Percentiles rank a stretch among this genome's conserved stretches.
Conservation (phyloP, 2,797 vertebrate genomes). For the Choloepus didactylus region DNA sequence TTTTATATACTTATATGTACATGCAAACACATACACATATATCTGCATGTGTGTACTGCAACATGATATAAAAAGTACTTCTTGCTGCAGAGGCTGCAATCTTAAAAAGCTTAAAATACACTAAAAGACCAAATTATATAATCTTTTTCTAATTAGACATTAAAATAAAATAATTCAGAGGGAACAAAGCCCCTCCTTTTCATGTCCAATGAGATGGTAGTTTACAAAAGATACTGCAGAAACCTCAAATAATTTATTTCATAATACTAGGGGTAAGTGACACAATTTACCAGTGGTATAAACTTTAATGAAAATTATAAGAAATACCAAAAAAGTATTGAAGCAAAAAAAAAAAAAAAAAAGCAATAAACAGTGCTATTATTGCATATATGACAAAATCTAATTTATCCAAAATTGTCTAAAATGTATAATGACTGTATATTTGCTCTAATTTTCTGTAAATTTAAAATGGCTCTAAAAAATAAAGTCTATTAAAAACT, state of each 20-base stretch:
- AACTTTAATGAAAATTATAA: constrained; percentile 53
- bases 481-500: too few species aligned
- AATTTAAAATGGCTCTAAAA: too few species aligned
- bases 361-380: background rate
- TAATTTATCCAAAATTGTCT: constrained; percentile 17
- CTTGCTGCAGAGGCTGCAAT: background rate
- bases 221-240: constrained; percentile 22
- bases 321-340: background rate
- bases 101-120: constrained; percentile 24
- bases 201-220: background rate
- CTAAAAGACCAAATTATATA: constrained; percentile 1
- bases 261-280: background rate
- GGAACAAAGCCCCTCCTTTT: background rate
- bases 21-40: background rate
- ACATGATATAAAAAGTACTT: background rate
- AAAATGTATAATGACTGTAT: background rate
- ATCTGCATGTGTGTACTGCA: background rate
- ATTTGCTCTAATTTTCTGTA: too few species aligned
- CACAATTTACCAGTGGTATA: constrained; percentile 22
- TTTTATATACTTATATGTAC: background rate
- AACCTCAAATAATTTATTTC: background rate
- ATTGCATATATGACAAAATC: constrained; percentile 22
- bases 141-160: constrained; percentile 4
- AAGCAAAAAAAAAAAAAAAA: background rate
- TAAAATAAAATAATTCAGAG: constrained; percentile 39